Conservation (phyloP, 2,113 vertebrate species). For the Eclectus roratus region DNA sequence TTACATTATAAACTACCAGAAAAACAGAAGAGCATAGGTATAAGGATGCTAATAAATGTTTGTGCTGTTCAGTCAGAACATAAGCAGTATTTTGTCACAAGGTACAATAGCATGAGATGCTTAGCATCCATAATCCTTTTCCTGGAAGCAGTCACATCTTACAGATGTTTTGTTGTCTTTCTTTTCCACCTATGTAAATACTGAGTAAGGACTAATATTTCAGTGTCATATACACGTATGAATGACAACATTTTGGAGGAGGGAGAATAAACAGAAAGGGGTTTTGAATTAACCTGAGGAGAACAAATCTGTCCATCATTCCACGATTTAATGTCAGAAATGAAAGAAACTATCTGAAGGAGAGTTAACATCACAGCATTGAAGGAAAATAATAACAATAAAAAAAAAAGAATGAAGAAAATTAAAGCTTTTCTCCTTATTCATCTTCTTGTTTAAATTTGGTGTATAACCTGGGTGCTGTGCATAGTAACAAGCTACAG, state of each 20-base stretch:
- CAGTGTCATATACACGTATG: background rate
- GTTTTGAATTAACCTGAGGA: background rate
- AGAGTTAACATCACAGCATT: background rate
- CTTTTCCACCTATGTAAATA: background rate
- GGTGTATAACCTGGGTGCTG: background rate
- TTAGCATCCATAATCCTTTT: background rate
- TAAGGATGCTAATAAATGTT: background rate
- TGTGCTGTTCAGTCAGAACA: background rate
- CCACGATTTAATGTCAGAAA: background rate
- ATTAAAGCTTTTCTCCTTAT: background rate
- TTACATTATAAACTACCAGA: background rate
- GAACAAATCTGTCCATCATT: background rate
- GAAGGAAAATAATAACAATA: background rate
- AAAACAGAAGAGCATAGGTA: background rate
- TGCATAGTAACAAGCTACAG: background rate
- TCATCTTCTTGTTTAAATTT: background rate
- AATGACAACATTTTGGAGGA: background rate
- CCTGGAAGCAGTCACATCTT: background rate
- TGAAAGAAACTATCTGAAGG: background rate
- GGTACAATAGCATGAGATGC: background rate
- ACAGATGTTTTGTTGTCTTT: background rate
- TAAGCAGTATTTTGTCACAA: background rate
- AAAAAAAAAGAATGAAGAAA: background rate
- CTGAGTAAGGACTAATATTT: background rate
- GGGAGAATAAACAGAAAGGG: background rate